Percentiles rank a stretch among this genome's conserved stretches.
These are phyloP conservation scores for Haliclona indistincta DNA, from an alignment of 37 sponge, comb jelly and placozoan species.

Conservation along the genomic window DNA sequence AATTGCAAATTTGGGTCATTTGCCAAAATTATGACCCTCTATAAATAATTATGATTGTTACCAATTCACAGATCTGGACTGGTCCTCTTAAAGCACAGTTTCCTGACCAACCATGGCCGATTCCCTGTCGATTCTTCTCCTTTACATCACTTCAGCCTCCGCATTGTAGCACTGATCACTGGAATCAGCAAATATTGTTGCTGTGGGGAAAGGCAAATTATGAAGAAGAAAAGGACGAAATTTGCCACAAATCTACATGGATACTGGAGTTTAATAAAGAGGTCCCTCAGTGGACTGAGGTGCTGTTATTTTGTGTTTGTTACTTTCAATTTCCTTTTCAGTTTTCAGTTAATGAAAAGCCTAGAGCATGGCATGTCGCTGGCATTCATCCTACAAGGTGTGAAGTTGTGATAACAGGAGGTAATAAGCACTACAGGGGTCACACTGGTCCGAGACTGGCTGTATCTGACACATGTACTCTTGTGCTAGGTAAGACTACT, in stretches of 20 bases:
- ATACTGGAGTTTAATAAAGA: neutral
- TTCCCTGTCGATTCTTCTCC: neutral
- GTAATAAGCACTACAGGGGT: neutral
- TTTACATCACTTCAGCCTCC: conserved; percentile 20
- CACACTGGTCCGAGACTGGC: neutral
- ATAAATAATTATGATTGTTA: too few species aligned
- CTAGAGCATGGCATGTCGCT: neutral
- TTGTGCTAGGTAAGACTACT: neutral
- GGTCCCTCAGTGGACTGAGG: neutral
- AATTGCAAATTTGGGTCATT: too few species aligned
- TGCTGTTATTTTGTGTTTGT: neutral
- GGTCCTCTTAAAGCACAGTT: neutral
- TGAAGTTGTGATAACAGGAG: neutral
- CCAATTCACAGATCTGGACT: conserved; percentile 12
- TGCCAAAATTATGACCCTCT: too few species aligned
- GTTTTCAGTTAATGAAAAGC: neutral
- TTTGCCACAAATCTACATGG: neutral
- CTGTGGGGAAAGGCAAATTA: neutral
- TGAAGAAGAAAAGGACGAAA: neutral
- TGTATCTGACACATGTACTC: neutral
- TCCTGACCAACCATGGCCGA: conserved; percentile 23
- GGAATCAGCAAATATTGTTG: neutral
- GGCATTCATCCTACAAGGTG: neutral
- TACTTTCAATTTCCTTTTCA: neutral
- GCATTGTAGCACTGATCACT: neutral